Conservation (phyloP, 2,797 vertebrate species). For the Enteromius trimaculatus region DNA sequence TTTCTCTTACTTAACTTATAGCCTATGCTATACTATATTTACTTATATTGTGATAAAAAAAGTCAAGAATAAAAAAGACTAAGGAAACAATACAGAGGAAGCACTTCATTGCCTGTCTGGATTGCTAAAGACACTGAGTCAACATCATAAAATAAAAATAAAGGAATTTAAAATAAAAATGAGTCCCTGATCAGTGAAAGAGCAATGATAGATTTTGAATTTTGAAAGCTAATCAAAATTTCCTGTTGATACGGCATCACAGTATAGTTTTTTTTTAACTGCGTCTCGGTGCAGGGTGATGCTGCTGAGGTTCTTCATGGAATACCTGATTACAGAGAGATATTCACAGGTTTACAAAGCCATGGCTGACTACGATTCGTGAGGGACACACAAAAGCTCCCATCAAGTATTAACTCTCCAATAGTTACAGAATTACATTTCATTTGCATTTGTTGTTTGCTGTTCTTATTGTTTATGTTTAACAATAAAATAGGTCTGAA, state of each 20-base stretch:
- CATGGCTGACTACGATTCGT: not conserved
- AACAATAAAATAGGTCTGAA: not conserved
- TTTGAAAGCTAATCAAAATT: too few relatives aligned
- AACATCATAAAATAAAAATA: not conserved
- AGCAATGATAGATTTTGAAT: not conserved
- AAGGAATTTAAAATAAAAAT: too few relatives aligned
- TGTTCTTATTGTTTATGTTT: not conserved
- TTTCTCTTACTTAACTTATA: not conserved
- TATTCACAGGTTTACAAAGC: too few relatives aligned
- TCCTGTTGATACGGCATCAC: too few relatives aligned
- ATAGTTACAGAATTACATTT: not conserved
- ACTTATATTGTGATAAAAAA: too few relatives aligned
- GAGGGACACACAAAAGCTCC: not conserved
- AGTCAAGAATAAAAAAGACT: too few relatives aligned
- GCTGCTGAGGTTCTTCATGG: not conserved
- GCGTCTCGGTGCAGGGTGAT: too few relatives aligned
- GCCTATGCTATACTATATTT: too few relatives aligned
- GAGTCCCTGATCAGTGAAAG: too few relatives aligned
- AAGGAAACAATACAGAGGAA: not conserved
- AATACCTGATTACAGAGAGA: not conserved
- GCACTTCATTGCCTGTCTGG: not conserved
- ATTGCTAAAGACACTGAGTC: not conserved
- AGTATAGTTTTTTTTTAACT: too few relatives aligned
- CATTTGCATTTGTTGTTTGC: not conserved
- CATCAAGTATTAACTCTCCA: not conserved